A percentile compares a stretch with the other conserved stretches of the same genome.
phyloP scores from a whole-genome alignment of 2,113 vertebrate species.

The Nipponia nippon region DNA sequence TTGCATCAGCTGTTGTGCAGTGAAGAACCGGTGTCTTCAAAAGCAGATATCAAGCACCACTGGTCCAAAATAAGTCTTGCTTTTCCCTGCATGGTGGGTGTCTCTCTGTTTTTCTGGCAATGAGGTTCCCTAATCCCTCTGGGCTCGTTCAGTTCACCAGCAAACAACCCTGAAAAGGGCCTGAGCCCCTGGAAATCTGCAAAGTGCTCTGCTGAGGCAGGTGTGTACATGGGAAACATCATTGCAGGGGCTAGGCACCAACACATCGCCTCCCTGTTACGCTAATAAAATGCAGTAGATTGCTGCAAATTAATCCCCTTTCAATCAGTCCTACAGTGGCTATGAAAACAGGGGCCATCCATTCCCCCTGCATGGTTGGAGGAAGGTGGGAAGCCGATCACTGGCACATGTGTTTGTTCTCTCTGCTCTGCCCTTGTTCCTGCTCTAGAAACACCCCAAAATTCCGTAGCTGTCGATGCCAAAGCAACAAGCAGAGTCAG shows the following conservation, averaged over 20 bases:
- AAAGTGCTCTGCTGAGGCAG: neutral
- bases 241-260: neutral
- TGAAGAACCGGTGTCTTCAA: neutral
- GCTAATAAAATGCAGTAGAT: neutral
- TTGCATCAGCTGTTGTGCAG: neutral
- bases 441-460: neutral
- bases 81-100: neutral
- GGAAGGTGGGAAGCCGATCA: neutral
- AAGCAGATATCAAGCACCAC: neutral
- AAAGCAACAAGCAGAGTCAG: neutral
- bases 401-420: neutral
- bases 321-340: neutral
- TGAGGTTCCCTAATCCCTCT: neutral
- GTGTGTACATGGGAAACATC: neutral
- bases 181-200: neutral
- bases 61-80: neutral
- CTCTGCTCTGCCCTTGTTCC: neutral
- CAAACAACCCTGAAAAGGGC: neutral
- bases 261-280: neutral
- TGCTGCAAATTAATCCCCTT: neutral
- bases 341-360: neutral
- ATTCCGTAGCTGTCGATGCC: neutral
- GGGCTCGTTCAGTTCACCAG: neutral
- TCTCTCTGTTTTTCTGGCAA: neutral
- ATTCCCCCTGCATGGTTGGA: accelerated